These are phyloP conservation scores for Eristalis pertinax DNA, from an alignment of 2,888 invertebrate species.

Conservation along the genomic window DNA sequence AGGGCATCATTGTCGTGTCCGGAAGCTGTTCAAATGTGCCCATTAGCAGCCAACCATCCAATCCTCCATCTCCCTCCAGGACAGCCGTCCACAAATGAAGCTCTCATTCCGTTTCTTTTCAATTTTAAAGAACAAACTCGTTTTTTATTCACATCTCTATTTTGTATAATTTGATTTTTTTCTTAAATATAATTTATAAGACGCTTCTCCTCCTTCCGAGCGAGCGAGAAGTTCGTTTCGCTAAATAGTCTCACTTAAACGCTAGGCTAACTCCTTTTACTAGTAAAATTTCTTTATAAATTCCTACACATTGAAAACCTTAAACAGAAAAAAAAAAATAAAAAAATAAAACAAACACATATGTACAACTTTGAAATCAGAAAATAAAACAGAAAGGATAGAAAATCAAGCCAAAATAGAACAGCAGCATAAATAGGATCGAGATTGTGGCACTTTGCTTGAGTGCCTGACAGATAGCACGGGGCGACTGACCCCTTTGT, in stretches of 20 bases:
- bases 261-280: constrained; percentile 19
- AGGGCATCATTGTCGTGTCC: too few species aligned
- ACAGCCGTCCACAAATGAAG: neutral
- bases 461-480: too few species aligned
- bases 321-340: constrained; percentile 15
- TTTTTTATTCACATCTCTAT: constrained; percentile 59
- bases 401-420: constrained; percentile 20
- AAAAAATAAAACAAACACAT: constrained; percentile 32
- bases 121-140: constrained; percentile 47
- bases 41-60: too few species aligned
- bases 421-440: constrained; percentile 17
- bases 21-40: too few species aligned
- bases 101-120: neutral
- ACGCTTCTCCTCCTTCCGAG: neutral
- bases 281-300: constrained; percentile 38
- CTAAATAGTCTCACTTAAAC: constrained; percentile 13
- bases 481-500: too few species aligned
- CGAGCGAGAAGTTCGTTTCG: neutral
- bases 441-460: neutral
- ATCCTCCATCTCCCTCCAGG: too few species aligned
- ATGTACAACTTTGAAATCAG: constrained; percentile 25
- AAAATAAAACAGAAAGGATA: constrained; percentile 23
- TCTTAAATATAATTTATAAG: constrained; percentile 43
- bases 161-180: constrained; percentile 44
- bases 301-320: constrained; percentile 22